Conservation (phyloP, 2,113 vertebrate species). For the Tylochromis polylepis region DNA sequence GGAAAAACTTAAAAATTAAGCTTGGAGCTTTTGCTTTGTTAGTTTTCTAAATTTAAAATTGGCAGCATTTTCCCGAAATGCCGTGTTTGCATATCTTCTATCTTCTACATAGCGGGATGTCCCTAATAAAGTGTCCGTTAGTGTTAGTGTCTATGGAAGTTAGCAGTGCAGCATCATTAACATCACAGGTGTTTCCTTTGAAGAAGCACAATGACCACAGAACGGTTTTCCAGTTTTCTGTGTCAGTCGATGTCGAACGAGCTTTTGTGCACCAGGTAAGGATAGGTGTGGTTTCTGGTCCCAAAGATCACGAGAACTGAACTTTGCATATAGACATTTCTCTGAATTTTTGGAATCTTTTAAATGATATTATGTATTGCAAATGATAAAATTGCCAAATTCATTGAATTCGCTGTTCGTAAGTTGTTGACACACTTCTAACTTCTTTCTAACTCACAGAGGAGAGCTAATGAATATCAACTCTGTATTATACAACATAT, state of each 20-base stretch:
- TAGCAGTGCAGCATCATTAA: not conserved
- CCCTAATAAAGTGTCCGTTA: not conserved
- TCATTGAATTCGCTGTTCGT: not conserved
- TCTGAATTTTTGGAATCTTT: not conserved
- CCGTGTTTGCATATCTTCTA: not conserved
- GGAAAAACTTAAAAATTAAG: not conserved
- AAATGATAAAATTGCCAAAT: not conserved
- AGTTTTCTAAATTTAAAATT: not conserved
- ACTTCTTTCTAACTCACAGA: not conserved
- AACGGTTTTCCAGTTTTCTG: not conserved
- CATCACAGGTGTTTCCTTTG: too few relatives aligned
- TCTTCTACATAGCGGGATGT: not conserved
- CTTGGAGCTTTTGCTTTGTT: not conserved
- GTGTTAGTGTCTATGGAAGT: not conserved
- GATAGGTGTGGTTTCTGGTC: not conserved
- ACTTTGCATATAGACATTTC: not conserved
- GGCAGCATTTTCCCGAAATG: not conserved
- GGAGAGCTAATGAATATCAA: not conserved
- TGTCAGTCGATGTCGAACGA: not conserved
- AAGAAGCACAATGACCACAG: not conserved
- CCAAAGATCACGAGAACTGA: not conserved
- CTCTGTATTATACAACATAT: not conserved
- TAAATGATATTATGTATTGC: not conserved
- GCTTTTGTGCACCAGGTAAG: not conserved
- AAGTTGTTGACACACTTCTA: not conserved